phyloP scores from a whole-genome alignment of 2,888 invertebrate genomes.

The Formica aserva region DNA sequence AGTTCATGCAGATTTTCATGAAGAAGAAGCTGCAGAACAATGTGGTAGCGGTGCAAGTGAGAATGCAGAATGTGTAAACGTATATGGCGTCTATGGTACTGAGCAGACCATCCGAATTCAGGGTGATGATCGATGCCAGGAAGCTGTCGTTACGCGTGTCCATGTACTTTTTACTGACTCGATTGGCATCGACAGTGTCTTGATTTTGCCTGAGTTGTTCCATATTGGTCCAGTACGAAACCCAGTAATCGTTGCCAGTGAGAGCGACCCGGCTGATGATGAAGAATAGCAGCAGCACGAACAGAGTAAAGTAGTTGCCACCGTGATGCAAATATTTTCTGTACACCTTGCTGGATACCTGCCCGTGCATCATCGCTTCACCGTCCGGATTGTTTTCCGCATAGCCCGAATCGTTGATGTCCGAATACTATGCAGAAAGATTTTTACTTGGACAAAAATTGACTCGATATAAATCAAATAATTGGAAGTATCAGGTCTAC shows the following conservation, averaged over 20 bases:
- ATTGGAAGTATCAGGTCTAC: no score
- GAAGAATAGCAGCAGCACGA: conserved; percentile 86
- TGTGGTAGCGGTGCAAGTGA: conserved; percentile 81
- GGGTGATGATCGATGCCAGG: conserved; percentile 63
- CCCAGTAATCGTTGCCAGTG: conserved; percentile 91
- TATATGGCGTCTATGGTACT: conserved; percentile 77
- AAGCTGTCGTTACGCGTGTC: conserved; percentile 65
- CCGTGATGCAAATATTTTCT: conserved; percentile 86
- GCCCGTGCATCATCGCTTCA: conserved; percentile 83
- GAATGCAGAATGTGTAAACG: conserved; percentile 84
- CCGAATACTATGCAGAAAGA: conserved; percentile 58
- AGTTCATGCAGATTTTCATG: conserved; percentile 91
- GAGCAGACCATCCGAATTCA: conserved; percentile 76
- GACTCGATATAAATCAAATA: no score
- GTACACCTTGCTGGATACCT: conserved; percentile 85
- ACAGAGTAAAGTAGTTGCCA: conserved; percentile 87
- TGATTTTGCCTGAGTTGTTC: conserved; percentile 67
- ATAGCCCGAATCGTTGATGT: conserved; percentile 59
- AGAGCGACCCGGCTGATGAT: conserved; percentile 89
- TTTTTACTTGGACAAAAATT: neutral
- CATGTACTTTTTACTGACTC: conserved; percentile 19
- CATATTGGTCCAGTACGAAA: conserved; percentile 89
- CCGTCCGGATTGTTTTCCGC: conserved; percentile 61
- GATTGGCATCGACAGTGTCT: neutral
- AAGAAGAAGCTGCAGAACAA: conserved; percentile 89